A percentile compares a stretch with the other conserved stretches of the same genome.
Conservation (phyloP, 2,113 vertebrate genomes). For the Stictonetta naevosa region DNA sequence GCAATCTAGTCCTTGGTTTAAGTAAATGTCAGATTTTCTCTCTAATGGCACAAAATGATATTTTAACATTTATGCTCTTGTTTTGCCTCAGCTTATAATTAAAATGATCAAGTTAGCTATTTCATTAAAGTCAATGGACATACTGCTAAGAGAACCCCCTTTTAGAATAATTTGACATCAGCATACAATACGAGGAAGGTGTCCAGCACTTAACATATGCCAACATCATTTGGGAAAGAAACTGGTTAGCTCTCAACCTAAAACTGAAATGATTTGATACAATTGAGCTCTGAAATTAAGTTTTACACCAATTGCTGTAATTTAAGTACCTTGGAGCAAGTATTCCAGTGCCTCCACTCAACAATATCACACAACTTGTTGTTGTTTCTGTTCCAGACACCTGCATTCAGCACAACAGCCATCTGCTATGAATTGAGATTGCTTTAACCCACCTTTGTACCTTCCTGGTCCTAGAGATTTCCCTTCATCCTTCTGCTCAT, state of each 20-base stretch:
- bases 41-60: conserved; percentile 42
- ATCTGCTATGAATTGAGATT: neutral
- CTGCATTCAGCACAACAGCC: neutral
- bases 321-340: neutral
- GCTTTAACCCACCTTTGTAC: neutral
- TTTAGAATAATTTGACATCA: conserved; percentile 36
- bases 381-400: neutral
- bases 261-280: neutral
- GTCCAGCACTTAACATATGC: neutral
- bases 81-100: conserved; percentile 45
- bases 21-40: conserved; percentile 65
- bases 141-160: neutral
- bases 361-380: neutral
- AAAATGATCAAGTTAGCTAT: conserved; percentile 48
- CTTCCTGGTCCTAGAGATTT: neutral
- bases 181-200: neutral
- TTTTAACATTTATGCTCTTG: conserved; percentile 58
- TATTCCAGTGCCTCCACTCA: neutral
- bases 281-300: neutral
- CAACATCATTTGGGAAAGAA: neutral
- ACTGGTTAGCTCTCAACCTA: neutral
- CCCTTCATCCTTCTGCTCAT: neutral
- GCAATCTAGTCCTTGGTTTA: conserved; percentile 48
- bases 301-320: neutral
- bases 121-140: conserved; percentile 45